phyloP scores from a whole-genome alignment of 2,888 invertebrate genomes.

The Cantharis lateralis region DNA sequence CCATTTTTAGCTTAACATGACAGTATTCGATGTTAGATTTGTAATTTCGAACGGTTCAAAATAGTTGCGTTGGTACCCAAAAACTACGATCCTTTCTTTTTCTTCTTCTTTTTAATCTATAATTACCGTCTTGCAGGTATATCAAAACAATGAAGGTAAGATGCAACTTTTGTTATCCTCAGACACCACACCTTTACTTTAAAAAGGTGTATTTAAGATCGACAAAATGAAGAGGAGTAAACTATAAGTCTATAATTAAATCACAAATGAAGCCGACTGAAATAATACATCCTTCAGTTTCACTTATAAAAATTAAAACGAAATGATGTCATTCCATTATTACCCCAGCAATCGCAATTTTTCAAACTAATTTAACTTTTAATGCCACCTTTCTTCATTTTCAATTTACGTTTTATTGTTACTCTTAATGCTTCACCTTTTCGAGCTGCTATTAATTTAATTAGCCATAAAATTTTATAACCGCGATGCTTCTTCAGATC shows the following conservation, averaged over 20 bases:
- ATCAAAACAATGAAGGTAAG: slow-evolving; percentile 4
- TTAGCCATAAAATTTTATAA: background rate
- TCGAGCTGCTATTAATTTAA: background rate
- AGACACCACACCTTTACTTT: slow-evolving; percentile 17
- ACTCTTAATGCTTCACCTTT: background rate
- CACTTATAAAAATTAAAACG: slow-evolving; percentile 30
- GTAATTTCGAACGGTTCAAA: background rate
- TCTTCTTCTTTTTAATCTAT: background rate
- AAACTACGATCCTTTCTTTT: background rate
- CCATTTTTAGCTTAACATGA: background rate
- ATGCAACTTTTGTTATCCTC: slow-evolving; percentile 6
- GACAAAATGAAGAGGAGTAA: slow-evolving; percentile 13
- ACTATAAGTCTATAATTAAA: slow-evolving; percentile 33
- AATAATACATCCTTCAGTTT: slow-evolving; percentile 28
- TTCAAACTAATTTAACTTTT: background rate
- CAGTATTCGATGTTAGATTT: background rate
- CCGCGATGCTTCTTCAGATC: background rate
- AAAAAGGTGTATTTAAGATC: slow-evolving; percentile 18
- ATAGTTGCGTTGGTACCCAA: background rate
- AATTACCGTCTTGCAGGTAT: background rate
- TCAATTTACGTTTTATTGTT: background rate
- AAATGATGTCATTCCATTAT: slow-evolving; percentile 24
- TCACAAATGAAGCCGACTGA: slow-evolving; percentile 31
- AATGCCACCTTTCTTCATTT: background rate
- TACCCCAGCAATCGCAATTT: no score